Percentiles rank a stretch among this genome's conserved stretches.
These are phyloP conservation scores for Augiades crinisus DNA, from an alignment of 2,888 invertebrate genomes.

Conservation along the genomic window DNA sequence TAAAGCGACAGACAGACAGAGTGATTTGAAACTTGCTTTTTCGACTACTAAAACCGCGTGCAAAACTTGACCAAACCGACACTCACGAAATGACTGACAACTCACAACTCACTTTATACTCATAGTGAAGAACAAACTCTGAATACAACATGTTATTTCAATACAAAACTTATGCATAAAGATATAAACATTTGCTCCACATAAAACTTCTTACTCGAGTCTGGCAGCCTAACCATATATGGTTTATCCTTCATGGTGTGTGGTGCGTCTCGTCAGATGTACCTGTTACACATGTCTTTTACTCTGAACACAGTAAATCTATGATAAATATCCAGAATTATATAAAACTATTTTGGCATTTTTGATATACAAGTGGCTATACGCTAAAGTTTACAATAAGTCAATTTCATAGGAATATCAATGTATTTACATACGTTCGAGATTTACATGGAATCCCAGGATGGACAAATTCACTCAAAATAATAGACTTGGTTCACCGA, in stretches of 20 bases:
- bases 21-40: no score
- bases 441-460: not conserved
- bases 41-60: no score
- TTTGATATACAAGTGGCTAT: slow-evolving; percentile 26
- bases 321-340: slow-evolving; percentile 18
- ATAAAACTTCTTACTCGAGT: not conserved
- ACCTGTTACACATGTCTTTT: slow-evolving; percentile 11
- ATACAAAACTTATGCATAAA: no score
- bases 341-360: slow-evolving; percentile 27
- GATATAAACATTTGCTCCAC: no score
- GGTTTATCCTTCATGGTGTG: not conserved
- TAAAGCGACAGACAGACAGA: no score
- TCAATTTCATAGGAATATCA: slow-evolving; percentile 15
- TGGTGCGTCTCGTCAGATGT: slow-evolving; percentile 3
- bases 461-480: slow-evolving; percentile 4
- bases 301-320: slow-evolving; percentile 21
- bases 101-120: no score
- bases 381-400: slow-evolving; percentile 15
- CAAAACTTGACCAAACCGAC: no score
- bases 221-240: not conserved
- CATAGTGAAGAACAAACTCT: no score
- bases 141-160: no score
- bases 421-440: slow-evolving; percentile 11
- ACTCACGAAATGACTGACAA: no score
- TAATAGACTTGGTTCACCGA: not conserved